Evolutionary conservation across 2,797 vertebrate species (phyloP), one percentile per base, ranked within the genome.

Genomic region (Poecile montanus): DNA sequence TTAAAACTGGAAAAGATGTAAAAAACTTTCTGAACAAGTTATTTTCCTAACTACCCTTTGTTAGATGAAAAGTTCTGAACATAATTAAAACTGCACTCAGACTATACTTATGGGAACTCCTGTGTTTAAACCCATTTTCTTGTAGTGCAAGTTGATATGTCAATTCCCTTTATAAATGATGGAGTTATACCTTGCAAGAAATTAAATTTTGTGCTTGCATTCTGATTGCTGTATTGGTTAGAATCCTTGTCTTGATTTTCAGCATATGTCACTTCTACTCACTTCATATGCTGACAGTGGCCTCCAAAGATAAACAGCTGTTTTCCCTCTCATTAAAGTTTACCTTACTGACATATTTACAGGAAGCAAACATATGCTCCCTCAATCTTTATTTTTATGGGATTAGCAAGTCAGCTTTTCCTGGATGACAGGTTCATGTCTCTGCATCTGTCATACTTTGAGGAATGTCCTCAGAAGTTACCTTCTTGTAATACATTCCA

Each of bases 351-450:
- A 86, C 38, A 75, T 54, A 89, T 78, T 86, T 75, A 78, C 86
- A 94, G 91, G 62, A 84, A 90, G 47, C 40, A 86, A 84, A 73
- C 88, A 95, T 92, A 88, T 90, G 92, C 51, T 75, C 47, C 50
- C 71, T 81, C 77, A 34, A 29, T 84, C 75, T 89, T 87, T 44
- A 66, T 84, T 84, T 91, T 84, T 25, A 86, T 18, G 68, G 84
- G 61, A 94, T 85, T 74, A 82, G 75, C 44, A 85, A 80, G 40
- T 48, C 78, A 89, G 75, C 60, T 87, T 82, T 94, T 79, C 63
- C 75, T 42, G 45, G 70, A 61, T 4, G 12, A 84, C 61, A 93
- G 53, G 63, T 92, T 94, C 34, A 45, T 9, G 34, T 3, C 65
- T 88, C 74, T 93, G 68, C 82, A 92, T 77, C 84, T 89, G 67